Evolutionary conservation across 2,888 invertebrate species (phyloP).

Genomic region (Epinotia ramella): DNA sequence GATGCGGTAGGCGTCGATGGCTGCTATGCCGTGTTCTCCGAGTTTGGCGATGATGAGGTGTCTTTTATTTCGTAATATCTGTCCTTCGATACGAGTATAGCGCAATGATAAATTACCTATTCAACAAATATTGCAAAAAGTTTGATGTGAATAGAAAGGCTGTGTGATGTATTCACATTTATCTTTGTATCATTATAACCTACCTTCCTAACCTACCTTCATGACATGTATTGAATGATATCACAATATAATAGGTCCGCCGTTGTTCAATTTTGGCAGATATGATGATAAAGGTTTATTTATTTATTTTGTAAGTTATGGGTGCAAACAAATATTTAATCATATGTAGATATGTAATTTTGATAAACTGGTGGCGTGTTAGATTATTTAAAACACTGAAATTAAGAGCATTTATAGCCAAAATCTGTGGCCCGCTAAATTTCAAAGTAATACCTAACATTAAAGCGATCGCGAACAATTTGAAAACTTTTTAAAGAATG

Average conservation of each 20-base stretch:
- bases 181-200: background rate
- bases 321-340: background rate
- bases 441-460: conserved; percentile 42
- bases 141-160: conserved; percentile 12
- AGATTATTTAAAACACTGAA: background rate
- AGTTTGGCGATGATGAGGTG: conserved; percentile 58
- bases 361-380: background rate
- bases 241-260: background rate
- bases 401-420: conserved; percentile 9
- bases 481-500: conserved; percentile 52
- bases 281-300: background rate
- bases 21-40: conserved; percentile 69
- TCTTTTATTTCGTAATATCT: conserved; percentile 37
- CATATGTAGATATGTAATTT: background rate
- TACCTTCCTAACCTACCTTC: too few species aligned
- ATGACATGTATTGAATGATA: background rate
- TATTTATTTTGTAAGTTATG: background rate
- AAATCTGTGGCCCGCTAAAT: conserved; percentile 26
- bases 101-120: conserved; percentile 13
- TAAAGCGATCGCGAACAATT: conserved; percentile 44
- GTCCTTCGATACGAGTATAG: conserved; percentile 18
- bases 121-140: conserved; percentile 12
- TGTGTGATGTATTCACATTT: background rate
- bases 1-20: conserved; percentile 76
- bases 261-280: background rate